phyloP scores from a whole-genome alignment of 2,113 vertebrate species.

The chimpanzee (Pan troglodytes) region DNA sequence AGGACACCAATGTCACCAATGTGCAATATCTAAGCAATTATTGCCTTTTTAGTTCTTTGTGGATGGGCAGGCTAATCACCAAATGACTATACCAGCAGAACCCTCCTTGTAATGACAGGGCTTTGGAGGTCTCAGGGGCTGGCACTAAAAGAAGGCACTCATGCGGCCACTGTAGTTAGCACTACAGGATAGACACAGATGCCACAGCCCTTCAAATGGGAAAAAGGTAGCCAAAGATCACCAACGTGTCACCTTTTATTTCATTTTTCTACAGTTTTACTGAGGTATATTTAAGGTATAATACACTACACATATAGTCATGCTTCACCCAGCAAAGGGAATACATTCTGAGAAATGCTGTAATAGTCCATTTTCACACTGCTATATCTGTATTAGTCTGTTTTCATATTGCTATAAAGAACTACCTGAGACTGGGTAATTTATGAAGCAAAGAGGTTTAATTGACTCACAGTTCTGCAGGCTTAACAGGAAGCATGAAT shows the following conservation, averaged over 20 bases:
- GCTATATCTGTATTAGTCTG: too few species aligned
- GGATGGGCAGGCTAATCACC: neutral
- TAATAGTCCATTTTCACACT: too few species aligned
- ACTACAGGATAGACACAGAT: neutral
- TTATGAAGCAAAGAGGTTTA: too few species aligned
- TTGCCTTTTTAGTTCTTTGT: neutral
- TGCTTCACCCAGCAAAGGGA: neutral
- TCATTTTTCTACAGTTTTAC: neutral
- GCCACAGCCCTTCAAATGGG: neutral
- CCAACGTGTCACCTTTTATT: neutral
- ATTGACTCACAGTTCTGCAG: too few species aligned
- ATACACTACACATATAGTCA: neutral
- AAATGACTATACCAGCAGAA: neutral
- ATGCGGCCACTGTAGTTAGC: neutral
- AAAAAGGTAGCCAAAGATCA: neutral
- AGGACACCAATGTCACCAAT: neutral
- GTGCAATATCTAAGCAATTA: neutral
- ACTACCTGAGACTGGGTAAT: too few species aligned
- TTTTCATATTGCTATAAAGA: too few species aligned
- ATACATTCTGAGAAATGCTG: neutral
- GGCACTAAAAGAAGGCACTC: neutral
- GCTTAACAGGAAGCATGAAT: too few species aligned
- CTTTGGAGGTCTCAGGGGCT: neutral
- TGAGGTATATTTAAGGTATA: neutral
- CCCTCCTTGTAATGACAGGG: neutral